Evolutionary conservation across 2,888 invertebrate species (phyloP).

Genomic region (Cryptocheilus praepositus): DNA sequence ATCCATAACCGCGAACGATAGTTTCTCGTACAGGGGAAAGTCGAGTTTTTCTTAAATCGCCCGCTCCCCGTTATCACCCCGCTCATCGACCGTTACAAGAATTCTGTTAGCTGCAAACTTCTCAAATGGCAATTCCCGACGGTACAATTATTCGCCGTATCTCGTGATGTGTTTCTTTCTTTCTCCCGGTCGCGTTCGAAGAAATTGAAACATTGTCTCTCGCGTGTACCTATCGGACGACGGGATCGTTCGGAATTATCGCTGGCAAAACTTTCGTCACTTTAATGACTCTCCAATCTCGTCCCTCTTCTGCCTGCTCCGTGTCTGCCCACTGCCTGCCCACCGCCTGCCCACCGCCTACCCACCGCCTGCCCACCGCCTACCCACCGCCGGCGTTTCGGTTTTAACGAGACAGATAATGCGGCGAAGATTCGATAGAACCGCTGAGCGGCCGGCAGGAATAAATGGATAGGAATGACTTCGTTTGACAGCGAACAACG

Average conservation of each 20-base stretch:
- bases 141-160: slow-evolving; percentile 60
- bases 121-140: slow-evolving; percentile 60
- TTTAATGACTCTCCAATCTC: no score
- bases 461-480: slow-evolving; percentile 43
- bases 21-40: slow-evolving; percentile 32
- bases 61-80: slow-evolving; percentile 1
- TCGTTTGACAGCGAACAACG: slow-evolving; percentile 53
- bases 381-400: no score
- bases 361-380: no score
- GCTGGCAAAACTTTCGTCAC: no score
- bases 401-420: no score
- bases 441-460: slow-evolving; percentile 23
- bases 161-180: slow-evolving; percentile 23
- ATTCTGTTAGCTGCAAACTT: slow-evolving; percentile 61
- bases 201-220: no score
- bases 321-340: no score
- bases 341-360: no score
- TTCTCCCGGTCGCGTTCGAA: slow-evolving; percentile 5
- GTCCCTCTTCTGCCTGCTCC: no score
- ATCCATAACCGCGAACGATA: slow-evolving; percentile 20
- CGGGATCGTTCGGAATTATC: slow-evolving; percentile 7
- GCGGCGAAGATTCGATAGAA: no score
- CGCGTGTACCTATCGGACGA: not conserved
- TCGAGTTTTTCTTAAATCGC: slow-evolving; percentile 34
- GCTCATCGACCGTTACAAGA: slow-evolving; percentile 53